A percentile compares a stretch with the other conserved stretches of the same genome.
phyloP scores from a whole-genome alignment of 2,888 invertebrate genomes.

The Tetragonula carbonaria region DNA sequence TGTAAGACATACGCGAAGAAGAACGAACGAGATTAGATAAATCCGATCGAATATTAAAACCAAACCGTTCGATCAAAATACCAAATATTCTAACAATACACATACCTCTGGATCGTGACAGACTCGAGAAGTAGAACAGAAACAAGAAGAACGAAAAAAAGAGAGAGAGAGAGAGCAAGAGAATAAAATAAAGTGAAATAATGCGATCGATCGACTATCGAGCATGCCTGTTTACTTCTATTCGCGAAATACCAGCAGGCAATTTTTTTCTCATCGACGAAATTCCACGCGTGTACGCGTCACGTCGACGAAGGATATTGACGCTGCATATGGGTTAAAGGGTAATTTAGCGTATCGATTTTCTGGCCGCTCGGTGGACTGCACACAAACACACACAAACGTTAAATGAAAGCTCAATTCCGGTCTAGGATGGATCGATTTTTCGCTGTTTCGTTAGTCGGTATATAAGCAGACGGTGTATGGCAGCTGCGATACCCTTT shows the following conservation, averaged over 20 bases:
- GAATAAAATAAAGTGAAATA: not conserved
- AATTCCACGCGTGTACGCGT: not conserved
- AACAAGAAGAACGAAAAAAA: too few species aligned
- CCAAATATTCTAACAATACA: too few species aligned
- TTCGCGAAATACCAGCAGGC: not conserved
- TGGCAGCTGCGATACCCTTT: conserved; percentile 61
- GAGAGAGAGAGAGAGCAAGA: too few species aligned
- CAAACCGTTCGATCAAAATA: not conserved
- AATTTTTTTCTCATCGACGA: not conserved
- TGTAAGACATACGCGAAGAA: not conserved
- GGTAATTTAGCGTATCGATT: conserved; percentile 43
- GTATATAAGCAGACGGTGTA: conserved; percentile 51
- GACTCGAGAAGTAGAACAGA: too few species aligned
- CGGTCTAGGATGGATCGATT: conserved; percentile 66
- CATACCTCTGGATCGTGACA: too few species aligned
- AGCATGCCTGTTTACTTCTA: not conserved
- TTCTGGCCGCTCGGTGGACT: not conserved
- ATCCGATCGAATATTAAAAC: not conserved
- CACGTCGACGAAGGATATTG: not conserved
- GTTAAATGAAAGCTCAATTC: conserved; percentile 35
- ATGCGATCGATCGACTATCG: not conserved
- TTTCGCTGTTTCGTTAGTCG: conserved; percentile 59
- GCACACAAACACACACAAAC: too few species aligned
- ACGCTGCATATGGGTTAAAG: conserved; percentile 40
- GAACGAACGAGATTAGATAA: not conserved